A percentile compares a stretch with the other conserved stretches of the same genome.
Evolutionary conservation across 35 echinoderm and acorn worm species (phyloP).

Genomic region (Hemicentrotus pulcherrimus): DNA sequence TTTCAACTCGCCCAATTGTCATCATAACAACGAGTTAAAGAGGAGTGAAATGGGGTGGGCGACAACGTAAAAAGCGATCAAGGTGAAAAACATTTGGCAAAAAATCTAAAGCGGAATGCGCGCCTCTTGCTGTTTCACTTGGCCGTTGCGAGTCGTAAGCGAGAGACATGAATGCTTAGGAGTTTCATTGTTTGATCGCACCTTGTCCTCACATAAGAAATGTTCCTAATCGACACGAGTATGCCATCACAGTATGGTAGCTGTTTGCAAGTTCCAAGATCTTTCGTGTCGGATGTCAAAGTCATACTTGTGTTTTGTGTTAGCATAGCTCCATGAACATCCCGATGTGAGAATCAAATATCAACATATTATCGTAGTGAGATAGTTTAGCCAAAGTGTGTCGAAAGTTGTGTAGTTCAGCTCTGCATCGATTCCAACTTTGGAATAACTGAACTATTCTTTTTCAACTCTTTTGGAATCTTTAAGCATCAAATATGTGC

Average conservation of each 20-base stretch:
- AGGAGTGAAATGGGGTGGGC: conserved; percentile 6
- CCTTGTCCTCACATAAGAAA: neutral
- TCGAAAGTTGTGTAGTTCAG: neutral
- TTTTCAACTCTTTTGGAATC: neutral
- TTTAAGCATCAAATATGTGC: neutral
- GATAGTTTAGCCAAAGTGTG: neutral
- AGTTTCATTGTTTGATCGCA: neutral
- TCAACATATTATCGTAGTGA: neutral
- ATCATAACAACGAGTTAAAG: neutral
- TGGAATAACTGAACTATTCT: neutral
- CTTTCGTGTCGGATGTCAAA: neutral
- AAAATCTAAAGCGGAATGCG: neutral
- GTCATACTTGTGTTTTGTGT: neutral
- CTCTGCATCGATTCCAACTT: neutral
- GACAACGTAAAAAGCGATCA: neutral
- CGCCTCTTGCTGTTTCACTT: neutral
- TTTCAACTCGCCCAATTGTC: neutral
- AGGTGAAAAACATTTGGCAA: neutral
- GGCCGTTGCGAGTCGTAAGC: neutral
- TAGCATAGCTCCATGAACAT: neutral
- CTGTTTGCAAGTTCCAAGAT: neutral
- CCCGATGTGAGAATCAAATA: neutral
- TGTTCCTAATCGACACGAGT: neutral
- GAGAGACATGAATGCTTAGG: neutral
- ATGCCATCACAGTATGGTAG: neutral